Base-by-base conservation (phyloP, 2,888 invertebrate species). In the Dicycla oo region DNA sequence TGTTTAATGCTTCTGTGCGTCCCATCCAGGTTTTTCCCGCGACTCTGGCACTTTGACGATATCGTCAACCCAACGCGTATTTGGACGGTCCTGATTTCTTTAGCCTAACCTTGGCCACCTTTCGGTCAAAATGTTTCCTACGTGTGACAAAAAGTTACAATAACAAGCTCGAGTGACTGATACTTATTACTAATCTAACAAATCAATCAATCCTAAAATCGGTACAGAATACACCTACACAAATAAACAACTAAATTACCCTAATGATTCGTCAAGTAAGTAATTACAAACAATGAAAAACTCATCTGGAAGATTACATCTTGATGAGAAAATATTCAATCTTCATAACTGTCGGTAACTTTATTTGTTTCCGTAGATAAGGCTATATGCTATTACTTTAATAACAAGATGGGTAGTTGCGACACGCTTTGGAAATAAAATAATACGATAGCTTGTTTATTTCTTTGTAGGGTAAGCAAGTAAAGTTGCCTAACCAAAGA, bases 331-430 rank as follows among this genome's bases (percentile, higher is more conserved):
- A 67, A 61, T 80, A 62, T 80, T 80, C 81, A 69, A 80, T 81
- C 83, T 83, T 81, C 80, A 70, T 81, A 80, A 80, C 45, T 65
- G 80, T 83, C 83, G n/a, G n/a, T 54, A 51, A 80, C 30, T 70
- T 83, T 80, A 57, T 80, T 80, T 57, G 69, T 80, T 66, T 34
- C 54, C 43, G 15, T 30, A 82, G 72, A 65, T 82, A 73, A 53
- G 34, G 23, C 43, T 43, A 7, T 43, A 7, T 13, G 64, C 38
- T 47, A 77, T 67, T 71, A 78, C 38, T 61, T 56, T 72, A 78
- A 78, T 78, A 71, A 61, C 34, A 0, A 13, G 54, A 64, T 13
- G 51, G 40, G 43, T 38, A 43, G 43, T 23, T 7, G 47, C 26
- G 49, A 62, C 63, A 67, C 74, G 49, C 68, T 73, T 79, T 45